Percentiles rank a stretch among this genome's conserved stretches.
Conservation (phyloP, 2,113 vertebrate genomes). For the Miniopterus natalensis region DNA sequence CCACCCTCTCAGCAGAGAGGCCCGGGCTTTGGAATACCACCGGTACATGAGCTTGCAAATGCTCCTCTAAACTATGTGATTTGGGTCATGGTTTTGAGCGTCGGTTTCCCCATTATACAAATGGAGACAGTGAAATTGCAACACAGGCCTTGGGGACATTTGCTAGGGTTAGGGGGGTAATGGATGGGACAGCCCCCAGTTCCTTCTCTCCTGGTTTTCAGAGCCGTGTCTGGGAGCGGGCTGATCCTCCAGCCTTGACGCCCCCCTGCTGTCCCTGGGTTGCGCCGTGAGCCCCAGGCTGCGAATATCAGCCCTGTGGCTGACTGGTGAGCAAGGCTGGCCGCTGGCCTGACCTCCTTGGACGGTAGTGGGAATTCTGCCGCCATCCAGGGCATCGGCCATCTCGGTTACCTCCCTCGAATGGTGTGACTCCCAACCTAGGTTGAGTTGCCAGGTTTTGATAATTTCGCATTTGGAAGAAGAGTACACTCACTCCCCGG, state of each 20-base stretch:
- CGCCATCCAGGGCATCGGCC: background rate
- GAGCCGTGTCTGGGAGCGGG: background rate
- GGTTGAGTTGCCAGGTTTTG: background rate
- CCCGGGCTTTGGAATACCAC: background rate
- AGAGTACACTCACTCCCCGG: background rate
- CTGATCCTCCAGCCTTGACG: background rate
- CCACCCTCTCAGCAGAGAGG: background rate
- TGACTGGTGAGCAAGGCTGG: background rate
- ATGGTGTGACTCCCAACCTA: background rate
- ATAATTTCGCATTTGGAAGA: conserved; percentile 51
- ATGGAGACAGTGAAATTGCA: background rate
- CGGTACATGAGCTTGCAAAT: background rate
- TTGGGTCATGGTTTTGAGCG: background rate
- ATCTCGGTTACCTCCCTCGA: background rate
- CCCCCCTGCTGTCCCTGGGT: background rate
- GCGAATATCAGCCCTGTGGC: background rate
- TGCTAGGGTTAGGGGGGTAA: background rate
- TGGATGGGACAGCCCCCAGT: background rate
- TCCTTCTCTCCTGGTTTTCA: background rate
- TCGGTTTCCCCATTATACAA: conserved; percentile 9
- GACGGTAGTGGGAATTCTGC: background rate
- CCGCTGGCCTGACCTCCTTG: background rate
- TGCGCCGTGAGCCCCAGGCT: background rate
- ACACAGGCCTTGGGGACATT: background rate
- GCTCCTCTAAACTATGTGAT: background rate